Conservation (phyloP, 1,140 invertebrate genomes). For the Sarcophaga peregrina region DNA sequence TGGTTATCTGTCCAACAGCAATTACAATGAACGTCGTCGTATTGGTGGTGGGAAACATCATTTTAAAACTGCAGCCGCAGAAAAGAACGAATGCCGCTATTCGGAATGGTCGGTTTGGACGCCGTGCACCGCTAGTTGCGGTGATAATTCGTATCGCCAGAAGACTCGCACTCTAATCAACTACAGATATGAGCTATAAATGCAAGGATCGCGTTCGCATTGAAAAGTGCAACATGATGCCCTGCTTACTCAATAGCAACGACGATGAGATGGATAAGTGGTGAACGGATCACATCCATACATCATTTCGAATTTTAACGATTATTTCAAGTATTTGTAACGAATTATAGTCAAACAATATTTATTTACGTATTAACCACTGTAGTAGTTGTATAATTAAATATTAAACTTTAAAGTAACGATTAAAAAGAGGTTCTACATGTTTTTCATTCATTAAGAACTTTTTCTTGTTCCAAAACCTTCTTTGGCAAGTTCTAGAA, state of each 20-base stretch:
- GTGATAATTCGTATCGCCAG: conserved; percentile 63
- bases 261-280: conserved; percentile 50
- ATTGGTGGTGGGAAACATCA: conserved; percentile 8
- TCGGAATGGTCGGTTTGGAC: conserved; percentile 75
- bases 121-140: conserved; percentile 73
- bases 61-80: conserved; percentile 40
- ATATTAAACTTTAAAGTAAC: no score
- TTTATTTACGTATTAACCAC: no score
- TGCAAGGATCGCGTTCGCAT: conserved; percentile 64
- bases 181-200: conserved; percentile 60
- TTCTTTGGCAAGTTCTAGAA: no score
- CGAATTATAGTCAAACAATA: no score
- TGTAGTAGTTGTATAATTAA: no score
- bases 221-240: conserved; percentile 63
- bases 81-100: conserved; percentile 70
- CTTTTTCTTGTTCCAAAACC: no score
- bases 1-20: conserved; percentile 37
- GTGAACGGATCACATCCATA: background rate
- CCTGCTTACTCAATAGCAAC: conserved; percentile 58
- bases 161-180: conserved; percentile 60
- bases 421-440: no score
- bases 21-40: background rate
- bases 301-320: no score
- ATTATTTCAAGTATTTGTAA: no score
- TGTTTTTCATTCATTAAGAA: no score